Percentiles rank a stretch among this genome's conserved stretches.
phyloP scores from a whole-genome alignment of 92 coral and sea anemone genomes.

The Scolanthus callimorphus region DNA sequence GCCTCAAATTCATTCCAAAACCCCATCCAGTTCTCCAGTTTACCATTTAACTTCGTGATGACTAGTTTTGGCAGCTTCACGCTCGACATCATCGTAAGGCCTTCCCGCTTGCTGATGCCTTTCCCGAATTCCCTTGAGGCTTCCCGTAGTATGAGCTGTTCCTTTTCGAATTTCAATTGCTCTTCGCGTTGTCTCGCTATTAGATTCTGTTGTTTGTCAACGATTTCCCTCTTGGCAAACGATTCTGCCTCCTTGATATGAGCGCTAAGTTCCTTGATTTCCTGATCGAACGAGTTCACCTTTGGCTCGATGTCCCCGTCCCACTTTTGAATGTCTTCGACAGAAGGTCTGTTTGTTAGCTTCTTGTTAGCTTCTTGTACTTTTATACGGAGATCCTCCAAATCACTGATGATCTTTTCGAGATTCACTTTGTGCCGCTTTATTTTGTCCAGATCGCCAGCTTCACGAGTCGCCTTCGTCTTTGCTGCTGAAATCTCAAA shows the following conservation, averaged over 20 bases:
- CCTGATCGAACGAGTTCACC: conserved; percentile 7
- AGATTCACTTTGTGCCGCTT: conserved; percentile 29
- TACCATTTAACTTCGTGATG: conserved; percentile 29
- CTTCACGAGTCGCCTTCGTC: conserved; percentile 5
- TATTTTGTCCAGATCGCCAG: conserved; percentile 25
- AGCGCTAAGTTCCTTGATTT: not conserved
- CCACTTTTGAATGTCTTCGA: conserved; percentile 35
- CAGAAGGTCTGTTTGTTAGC: conserved; percentile 5
- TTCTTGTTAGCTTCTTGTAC: conserved; percentile 22
- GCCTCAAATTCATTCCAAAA: conserved; percentile 48
- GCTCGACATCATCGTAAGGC: conserved; percentile 6
- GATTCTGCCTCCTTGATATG: not conserved
- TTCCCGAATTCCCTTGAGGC: not conserved
- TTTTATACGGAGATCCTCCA: conserved; percentile 21
- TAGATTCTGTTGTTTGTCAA: not conserved
- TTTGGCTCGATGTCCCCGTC: conserved; percentile 24
- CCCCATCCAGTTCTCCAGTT: conserved; percentile 33
- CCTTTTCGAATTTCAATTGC: conserved; percentile 10
- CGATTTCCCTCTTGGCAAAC: conserved; percentile 3
- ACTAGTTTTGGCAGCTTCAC: conserved; percentile 40
- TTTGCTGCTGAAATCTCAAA: conserved; percentile 2
- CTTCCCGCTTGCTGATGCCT: not conserved
- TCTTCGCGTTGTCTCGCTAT: conserved; percentile 20
- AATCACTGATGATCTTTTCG: conserved; percentile 9
- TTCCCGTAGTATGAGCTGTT: conserved; percentile 12